These are phyloP conservation scores for Bellardia bayeri DNA, from an alignment of 2,888 invertebrate genomes.

Conservation along the genomic window DNA sequence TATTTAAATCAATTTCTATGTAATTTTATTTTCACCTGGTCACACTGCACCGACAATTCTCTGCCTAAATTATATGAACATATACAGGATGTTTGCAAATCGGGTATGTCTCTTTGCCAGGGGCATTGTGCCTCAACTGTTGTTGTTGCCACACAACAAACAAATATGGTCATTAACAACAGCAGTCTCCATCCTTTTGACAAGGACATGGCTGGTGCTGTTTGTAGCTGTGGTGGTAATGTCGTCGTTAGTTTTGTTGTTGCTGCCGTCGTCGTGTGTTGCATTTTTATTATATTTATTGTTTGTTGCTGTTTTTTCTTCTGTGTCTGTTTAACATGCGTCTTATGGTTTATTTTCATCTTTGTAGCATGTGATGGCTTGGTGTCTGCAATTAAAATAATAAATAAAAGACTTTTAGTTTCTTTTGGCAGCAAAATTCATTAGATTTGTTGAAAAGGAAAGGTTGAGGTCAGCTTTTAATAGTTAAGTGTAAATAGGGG, in stretches of 20 bases:
- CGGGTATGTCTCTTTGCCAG: conserved; percentile 90
- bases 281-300: conserved; percentile 40
- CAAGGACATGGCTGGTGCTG: conserved; percentile 39
- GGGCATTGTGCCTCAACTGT: conserved; percentile 89
- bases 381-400: conserved; percentile 65
- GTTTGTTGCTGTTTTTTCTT: conserved; percentile 30
- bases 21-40: conserved; percentile 86
- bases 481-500: background rate
- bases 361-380: conserved; percentile 60
- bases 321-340: conserved; percentile 34
- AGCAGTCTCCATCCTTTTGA: conserved; percentile 53
- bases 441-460: background rate
- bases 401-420: conserved; percentile 21
- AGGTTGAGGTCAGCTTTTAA: background rate
- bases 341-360: conserved; percentile 60
- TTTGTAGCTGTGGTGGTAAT: conserved; percentile 6
- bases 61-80: conserved; percentile 94
- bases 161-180: conserved; percentile 63
- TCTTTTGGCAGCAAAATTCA: background rate
- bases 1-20: background rate
- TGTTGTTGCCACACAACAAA: conserved; percentile 49
- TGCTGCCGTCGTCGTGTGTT: background rate
- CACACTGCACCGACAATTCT: conserved; percentile 95
- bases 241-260: background rate
- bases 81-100: conserved; percentile 92